Percentiles rank a stretch among this genome's conserved stretches.
Conservation (phyloP, 1,140 invertebrate genomes). For the Fopius arisanus region DNA sequence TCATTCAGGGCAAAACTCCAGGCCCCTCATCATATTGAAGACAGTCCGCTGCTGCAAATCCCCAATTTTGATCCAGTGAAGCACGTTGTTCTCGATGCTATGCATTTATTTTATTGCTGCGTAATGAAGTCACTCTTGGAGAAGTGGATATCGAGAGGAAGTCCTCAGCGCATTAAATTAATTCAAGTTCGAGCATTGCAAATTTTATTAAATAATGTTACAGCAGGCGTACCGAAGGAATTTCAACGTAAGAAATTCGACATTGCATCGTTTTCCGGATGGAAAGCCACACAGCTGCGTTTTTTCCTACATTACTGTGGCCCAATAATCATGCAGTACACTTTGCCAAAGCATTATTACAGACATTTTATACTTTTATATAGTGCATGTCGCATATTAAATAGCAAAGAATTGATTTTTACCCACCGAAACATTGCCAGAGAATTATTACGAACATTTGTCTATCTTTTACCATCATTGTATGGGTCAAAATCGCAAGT, state of each 20-base stretch:
- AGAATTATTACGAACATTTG: conserved; percentile 17
- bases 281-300: conserved; percentile 14
- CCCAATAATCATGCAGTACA: not conserved
- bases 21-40: not conserved
- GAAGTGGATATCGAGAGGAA: not conserved
- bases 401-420: not conserved
- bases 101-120: not conserved
- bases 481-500: conserved; percentile 29
- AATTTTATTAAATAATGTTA: not conserved
- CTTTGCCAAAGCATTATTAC: not conserved
- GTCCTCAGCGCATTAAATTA: not conserved
- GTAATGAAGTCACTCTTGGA: not conserved
- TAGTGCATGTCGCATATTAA: conserved; percentile 3
- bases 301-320: conserved; percentile 25
- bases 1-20: not conserved
- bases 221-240: not conserved
- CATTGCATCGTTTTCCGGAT: not conserved
- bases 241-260: conserved; percentile 21
- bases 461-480: conserved; percentile 20
- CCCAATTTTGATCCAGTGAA: not conserved
- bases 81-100: not conserved
- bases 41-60: not conserved
- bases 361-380: conserved; percentile 19
- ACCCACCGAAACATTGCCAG: not conserved
- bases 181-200: not conserved